A percentile compares a stretch with the other conserved stretches of the same genome.
Evolutionary conservation across 1,140 invertebrate species (phyloP).

Genomic region (Penaeus vannamei): DNA sequence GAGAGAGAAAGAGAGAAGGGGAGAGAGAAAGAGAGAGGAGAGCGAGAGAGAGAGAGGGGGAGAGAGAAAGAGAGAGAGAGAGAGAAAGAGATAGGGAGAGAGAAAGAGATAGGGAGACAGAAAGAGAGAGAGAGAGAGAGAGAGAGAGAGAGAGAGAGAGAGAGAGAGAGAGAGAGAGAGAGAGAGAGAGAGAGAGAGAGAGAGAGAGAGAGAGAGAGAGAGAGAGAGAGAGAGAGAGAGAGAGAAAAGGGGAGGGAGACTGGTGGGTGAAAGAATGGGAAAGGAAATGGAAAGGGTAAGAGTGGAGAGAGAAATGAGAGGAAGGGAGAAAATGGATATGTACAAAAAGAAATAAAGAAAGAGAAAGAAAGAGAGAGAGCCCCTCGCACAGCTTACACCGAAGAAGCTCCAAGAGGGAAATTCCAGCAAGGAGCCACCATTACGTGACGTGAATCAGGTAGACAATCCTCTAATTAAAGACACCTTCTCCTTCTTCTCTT

Average conservation of each 20-base stretch:
- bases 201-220: not conserved
- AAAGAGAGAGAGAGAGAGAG: not conserved
- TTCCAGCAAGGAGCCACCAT: no score
- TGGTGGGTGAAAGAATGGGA: no score
- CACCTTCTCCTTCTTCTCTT: no score
- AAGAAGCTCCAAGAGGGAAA: no score
- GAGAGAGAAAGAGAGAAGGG: constrained; percentile 2
- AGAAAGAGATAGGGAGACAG: not conserved
- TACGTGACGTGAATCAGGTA: no score
- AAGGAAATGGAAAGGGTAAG: not conserved
- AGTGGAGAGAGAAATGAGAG: not conserved
- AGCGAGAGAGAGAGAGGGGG: not conserved
- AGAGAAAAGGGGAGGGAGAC: not conserved
- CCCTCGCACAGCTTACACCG: no score
- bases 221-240: not conserved
- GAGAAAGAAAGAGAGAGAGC: no score
- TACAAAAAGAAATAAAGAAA: not conserved
- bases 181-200: not conserved
- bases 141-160: not conserved
- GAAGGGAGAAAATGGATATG: not conserved
- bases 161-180: no score
- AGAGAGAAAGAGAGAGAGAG: not conserved
- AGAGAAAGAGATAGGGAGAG: no score
- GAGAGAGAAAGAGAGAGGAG: not conserved
- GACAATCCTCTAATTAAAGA: no score